These are phyloP conservation scores for Trichomycterus rosablanca DNA, from an alignment of 2,113 vertebrate genomes.

Conservation along the genomic window DNA sequence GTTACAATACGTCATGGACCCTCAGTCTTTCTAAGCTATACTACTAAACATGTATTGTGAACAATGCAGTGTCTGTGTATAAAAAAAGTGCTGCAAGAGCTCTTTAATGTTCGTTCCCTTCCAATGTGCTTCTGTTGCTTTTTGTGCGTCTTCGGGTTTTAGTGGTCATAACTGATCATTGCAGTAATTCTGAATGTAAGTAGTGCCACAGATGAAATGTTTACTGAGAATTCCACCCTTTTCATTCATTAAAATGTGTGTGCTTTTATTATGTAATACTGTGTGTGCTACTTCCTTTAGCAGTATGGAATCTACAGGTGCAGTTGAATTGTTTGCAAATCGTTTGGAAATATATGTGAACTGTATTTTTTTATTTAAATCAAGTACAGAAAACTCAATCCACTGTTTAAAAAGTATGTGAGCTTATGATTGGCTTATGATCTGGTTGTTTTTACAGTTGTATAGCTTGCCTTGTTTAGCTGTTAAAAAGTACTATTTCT, in stretches of 20 bases:
- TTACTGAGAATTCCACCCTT: constrained; percentile 70
- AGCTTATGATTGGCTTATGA: too few species aligned
- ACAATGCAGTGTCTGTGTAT: constrained; percentile 64
- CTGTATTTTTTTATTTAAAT: too few species aligned
- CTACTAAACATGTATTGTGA: constrained; percentile 66
- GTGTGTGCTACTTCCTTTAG: constrained; percentile 30
- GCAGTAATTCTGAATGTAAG: constrained; percentile 75
- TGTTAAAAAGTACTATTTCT: too few species aligned
- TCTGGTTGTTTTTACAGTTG: too few species aligned
- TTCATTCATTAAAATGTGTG: constrained; percentile 78
- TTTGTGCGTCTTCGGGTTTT: constrained; percentile 60
- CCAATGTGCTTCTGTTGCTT: constrained; percentile 51
- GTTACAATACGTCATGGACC: constrained; percentile 31
- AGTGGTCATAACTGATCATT: constrained; percentile 63
- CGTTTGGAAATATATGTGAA: too few species aligned
- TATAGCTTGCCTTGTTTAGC: too few species aligned
- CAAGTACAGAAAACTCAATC: too few species aligned
- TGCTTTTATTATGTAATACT: constrained; percentile 58
- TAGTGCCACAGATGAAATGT: constrained; percentile 74
- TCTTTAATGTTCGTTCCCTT: constrained; percentile 53
- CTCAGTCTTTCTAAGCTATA: constrained; percentile 59
- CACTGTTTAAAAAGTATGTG: too few species aligned
- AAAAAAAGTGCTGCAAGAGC: constrained; percentile 56
- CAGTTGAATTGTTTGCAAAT: too few species aligned
- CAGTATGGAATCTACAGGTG: too few species aligned